These are phyloP conservation scores for Gymnodraco acuticeps DNA, from an alignment of 2,797 vertebrate species.

Conservation along the genomic window DNA sequence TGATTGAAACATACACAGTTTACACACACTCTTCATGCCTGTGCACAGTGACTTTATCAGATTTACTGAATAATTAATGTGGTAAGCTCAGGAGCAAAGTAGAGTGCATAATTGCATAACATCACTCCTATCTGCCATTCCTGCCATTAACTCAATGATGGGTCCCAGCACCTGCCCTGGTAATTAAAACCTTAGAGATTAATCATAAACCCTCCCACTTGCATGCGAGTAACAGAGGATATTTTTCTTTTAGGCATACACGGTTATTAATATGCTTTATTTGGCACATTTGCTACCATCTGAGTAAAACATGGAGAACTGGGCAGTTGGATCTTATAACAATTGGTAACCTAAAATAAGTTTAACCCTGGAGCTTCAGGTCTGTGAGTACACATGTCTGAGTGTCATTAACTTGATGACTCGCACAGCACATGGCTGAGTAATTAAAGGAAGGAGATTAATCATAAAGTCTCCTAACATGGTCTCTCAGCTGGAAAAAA, in stretches of 20 bases:
- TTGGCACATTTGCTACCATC: constrained; percentile 30
- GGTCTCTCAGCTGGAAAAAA: constrained; percentile 20
- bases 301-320: constrained; percentile 19
- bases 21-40: constrained; percentile 36
- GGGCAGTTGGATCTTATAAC: constrained; percentile 31
- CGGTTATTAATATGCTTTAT: constrained; percentile 41
- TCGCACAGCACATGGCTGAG: constrained; percentile 35
- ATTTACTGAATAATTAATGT: constrained; percentile 75
- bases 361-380: constrained; percentile 41
- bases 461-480: constrained; percentile 36
- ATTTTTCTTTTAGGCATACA: constrained; percentile 8
- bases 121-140: constrained; percentile 67
- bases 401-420: constrained; percentile 53
- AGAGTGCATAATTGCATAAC: constrained; percentile 68
- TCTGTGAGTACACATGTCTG: constrained; percentile 53
- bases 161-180: constrained; percentile 64
- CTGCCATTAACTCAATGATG: constrained; percentile 69
- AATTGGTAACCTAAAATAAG: constrained; percentile 45
- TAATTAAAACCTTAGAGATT: constrained; percentile 79
- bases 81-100: constrained; percentile 54
- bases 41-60: constrained; percentile 61
- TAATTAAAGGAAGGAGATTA: constrained; percentile 63
- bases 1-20: constrained; percentile 25
- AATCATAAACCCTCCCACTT: constrained; percentile 57
- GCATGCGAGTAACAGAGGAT: constrained; percentile 21